Evolutionary conservation across 2,888 invertebrate genomes (phyloP).

Genomic region (Seira ritae): DNA sequence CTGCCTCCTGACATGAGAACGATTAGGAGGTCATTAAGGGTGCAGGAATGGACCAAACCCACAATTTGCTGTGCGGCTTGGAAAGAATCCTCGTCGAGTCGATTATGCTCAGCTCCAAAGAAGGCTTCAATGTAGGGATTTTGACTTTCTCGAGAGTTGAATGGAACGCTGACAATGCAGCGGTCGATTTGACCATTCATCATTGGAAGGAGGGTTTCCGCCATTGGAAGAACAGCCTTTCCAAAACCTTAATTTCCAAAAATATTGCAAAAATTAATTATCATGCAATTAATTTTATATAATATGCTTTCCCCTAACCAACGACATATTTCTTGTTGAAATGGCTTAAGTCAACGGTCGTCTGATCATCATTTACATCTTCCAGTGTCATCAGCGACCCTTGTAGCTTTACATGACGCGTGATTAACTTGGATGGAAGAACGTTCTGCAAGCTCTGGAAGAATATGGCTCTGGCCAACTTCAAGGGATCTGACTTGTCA

Average conservation of each 20-base stretch:
- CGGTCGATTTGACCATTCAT: constrained; percentile 81
- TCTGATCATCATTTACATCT: background rate
- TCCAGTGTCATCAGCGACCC: constrained; percentile 43
- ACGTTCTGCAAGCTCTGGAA: constrained; percentile 66
- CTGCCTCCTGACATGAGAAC: constrained; percentile 95
- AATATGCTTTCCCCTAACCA: constrained; percentile 60
- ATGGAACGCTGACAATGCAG: constrained; percentile 88
- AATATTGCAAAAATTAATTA: too few relatives aligned
- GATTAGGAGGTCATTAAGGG: constrained; percentile 84
- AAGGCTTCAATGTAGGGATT: constrained; percentile 60
- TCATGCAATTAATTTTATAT: too few relatives aligned
- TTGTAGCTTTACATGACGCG: constrained; percentile 25
- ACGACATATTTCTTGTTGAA: constrained; percentile 62
- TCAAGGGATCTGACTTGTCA: constrained; percentile 60
- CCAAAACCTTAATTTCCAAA: constrained; percentile 88
- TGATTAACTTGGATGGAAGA: constrained; percentile 48
- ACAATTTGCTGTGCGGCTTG: constrained; percentile 84
- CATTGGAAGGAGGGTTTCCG: constrained; percentile 83
- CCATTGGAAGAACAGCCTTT: constrained; percentile 94
- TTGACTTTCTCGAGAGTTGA: constrained; percentile 76
- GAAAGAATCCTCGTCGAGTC: constrained; percentile 87
- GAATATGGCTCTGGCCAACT: constrained; percentile 74
- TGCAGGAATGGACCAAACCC: constrained; percentile 80
- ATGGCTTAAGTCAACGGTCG: constrained; percentile 48
- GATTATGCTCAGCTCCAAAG: constrained; percentile 86